These are phyloP conservation scores for Eublepharis macularius DNA, from an alignment of 2,113 vertebrate genomes.

Conservation along the genomic window DNA sequence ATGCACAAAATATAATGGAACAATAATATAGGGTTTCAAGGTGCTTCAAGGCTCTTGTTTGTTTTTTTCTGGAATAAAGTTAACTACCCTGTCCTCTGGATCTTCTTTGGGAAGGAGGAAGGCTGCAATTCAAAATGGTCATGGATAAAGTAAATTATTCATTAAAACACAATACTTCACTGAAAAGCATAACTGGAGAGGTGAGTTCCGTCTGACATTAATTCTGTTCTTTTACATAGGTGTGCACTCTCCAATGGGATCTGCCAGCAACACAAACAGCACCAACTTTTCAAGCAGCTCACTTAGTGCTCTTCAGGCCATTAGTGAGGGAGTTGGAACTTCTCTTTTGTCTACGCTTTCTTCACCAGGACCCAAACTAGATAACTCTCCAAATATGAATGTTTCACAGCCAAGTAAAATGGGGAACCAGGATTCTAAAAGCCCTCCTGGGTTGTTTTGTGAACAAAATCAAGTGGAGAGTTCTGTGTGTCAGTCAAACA, in stretches of 20 bases:
- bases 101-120: too few species aligned
- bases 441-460: conserved; percentile 81
- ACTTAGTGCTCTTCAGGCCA: conserved; percentile 95
- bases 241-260: conserved; percentile 90
- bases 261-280: conserved; percentile 74
- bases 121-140: neutral
- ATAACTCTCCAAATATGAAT: conserved; percentile 88
- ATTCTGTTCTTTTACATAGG: conserved; percentile 71
- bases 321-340: conserved; percentile 96
- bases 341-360: conserved; percentile 89
- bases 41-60: too few species aligned
- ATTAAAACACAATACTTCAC: neutral
- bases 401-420: conserved; percentile 79
- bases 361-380: conserved; percentile 89
- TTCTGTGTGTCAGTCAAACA: conserved; percentile 85
- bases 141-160: neutral
- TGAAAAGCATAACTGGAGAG: neutral
- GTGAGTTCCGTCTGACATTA: neutral
- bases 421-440: conserved; percentile 87
- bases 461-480: conserved; percentile 86
- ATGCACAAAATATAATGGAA: too few species aligned
- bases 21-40: too few species aligned
- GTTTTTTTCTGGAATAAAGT: neutral
- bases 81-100: too few species aligned
- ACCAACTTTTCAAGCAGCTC: conserved; percentile 94